A percentile compares a stretch with the other conserved stretches of the same genome.
Evolutionary conservation across 2,888 invertebrate genomes (phyloP).

Genomic region (Brenthis ino): DNA sequence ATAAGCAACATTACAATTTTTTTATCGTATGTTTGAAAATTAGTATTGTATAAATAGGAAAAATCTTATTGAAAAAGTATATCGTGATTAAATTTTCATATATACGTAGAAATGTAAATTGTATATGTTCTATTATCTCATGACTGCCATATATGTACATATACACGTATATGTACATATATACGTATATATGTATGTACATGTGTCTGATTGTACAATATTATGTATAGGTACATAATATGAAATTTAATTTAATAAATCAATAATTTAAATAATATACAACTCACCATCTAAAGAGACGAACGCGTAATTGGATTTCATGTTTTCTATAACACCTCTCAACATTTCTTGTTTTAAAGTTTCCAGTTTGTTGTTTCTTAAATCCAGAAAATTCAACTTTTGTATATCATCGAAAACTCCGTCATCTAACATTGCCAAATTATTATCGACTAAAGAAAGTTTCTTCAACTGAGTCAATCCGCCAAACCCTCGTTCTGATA

Average conservation of each 20-base stretch:
- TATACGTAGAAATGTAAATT: too few species aligned
- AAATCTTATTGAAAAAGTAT: too few species aligned
- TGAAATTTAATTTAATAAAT: background rate
- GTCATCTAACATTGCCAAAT: constrained; percentile 86
- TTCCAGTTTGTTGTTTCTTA: constrained; percentile 89
- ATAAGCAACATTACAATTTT: too few species aligned
- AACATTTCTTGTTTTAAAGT: constrained; percentile 88
- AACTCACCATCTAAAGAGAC: constrained; percentile 90
- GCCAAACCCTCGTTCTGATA: constrained; percentile 89
- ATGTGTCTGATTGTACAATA: too few species aligned
- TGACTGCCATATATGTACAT: too few species aligned
- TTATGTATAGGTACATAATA: too few species aligned
- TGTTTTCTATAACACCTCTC: constrained; percentile 87
- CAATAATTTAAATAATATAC: constrained; percentile 2
- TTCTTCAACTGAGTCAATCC: constrained; percentile 88
- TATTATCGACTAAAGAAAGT: constrained; percentile 89
- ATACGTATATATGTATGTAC: too few species aligned
- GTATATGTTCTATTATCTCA: too few species aligned
- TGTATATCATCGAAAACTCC: constrained; percentile 87
- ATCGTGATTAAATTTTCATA: too few species aligned
- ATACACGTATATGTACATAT: too few species aligned
- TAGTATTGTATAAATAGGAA: too few species aligned
- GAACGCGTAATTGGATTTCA: constrained; percentile 86
- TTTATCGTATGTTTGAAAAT: too few species aligned
- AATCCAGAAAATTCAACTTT: constrained; percentile 87